Conservation (phyloP, 2,113 vertebrate species). For the Pygoscelis adeliae region DNA sequence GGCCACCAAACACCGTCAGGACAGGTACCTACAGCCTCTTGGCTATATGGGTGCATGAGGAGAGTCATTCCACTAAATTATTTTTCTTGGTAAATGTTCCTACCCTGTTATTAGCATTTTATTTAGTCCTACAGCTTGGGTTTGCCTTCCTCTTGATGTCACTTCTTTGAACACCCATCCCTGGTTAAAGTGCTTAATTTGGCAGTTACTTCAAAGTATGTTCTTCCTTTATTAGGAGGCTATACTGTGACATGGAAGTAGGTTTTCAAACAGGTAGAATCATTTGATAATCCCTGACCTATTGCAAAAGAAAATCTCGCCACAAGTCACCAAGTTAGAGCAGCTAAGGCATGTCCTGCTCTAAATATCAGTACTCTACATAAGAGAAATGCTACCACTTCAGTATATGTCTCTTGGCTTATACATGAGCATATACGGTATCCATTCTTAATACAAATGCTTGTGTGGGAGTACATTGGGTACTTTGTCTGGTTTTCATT, state of each 20-base stretch:
- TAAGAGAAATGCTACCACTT: background rate
- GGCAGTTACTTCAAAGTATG: background rate
- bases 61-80: background rate
- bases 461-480: background rate
- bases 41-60: background rate
- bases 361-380: background rate
- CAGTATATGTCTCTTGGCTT: background rate
- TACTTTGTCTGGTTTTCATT: background rate
- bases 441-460: background rate
- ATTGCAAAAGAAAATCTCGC: background rate
- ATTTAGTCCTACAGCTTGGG: background rate
- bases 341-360: background rate
- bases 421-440: background rate
- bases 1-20: conserved; percentile 94
- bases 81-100: background rate
- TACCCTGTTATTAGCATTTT: background rate
- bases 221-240: background rate
- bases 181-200: background rate
- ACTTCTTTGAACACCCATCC: background rate
- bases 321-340: background rate
- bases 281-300: background rate
- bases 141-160: background rate
- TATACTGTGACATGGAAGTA: background rate
- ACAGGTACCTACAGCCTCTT: conserved; percentile 80
- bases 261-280: background rate